A percentile compares a stretch with the other conserved stretches of the same genome.
Conservation (phyloP, 2,888 invertebrate species). For the Drosophila diplacantha region DNA sequence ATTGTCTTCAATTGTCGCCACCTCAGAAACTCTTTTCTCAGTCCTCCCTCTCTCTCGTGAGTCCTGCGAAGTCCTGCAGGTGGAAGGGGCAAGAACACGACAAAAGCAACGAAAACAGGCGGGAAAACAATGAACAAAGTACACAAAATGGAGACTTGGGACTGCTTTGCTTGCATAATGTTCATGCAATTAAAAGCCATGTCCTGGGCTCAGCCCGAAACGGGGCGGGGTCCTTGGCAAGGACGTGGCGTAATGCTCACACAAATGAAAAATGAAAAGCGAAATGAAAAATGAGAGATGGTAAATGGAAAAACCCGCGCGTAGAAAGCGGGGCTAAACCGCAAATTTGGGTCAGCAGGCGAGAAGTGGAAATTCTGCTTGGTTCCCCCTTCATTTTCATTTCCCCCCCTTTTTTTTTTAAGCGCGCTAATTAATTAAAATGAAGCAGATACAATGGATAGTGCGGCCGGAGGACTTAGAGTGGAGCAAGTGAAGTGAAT, state of each 20-base stretch:
- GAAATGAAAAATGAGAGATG: constrained; percentile 29
- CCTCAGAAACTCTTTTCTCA: constrained; percentile 36
- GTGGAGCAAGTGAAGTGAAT: constrained; percentile 17
- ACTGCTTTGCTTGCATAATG: constrained; percentile 56
- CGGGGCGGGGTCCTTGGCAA: constrained; percentile 31
- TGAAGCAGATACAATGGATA: constrained; percentile 40
- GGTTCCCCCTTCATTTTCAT: background rate
- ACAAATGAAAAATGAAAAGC: constrained; percentile 44
- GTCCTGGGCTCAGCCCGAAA: constrained; percentile 37
- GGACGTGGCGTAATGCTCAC: constrained; percentile 24
- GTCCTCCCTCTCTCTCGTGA: background rate
- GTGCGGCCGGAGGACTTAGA: constrained; percentile 14
- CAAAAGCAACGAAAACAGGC: constrained; percentile 30
- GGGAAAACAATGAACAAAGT: constrained; percentile 32
- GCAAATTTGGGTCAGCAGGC: constrained; percentile 44
- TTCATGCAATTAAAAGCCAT: constrained; percentile 63
- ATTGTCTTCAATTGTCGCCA: constrained; percentile 60
- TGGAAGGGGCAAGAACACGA: constrained; percentile 16
- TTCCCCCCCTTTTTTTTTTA: constrained; percentile 4
- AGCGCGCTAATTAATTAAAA: constrained; percentile 59
- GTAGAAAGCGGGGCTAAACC: constrained; percentile 28
- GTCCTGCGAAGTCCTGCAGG: constrained; percentile 7
- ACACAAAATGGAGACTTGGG: constrained; percentile 36
- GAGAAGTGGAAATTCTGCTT: constrained; percentile 29
- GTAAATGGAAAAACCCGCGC: constrained; percentile 21